Conservation (phyloP, 1,140 invertebrate genomes). For the Chironomus tepperi region DNA sequence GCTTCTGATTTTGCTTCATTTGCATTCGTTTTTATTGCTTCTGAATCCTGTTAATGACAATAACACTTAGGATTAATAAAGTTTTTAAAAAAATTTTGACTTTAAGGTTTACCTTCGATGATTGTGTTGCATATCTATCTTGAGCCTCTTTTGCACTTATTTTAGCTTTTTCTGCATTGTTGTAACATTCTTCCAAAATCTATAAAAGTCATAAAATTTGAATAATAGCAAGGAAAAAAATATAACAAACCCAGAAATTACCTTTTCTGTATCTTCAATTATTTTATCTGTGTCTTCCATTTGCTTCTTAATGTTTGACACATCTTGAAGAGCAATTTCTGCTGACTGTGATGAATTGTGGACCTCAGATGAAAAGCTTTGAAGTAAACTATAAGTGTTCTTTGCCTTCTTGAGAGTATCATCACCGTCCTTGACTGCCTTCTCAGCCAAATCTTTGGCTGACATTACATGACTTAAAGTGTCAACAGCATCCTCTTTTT, state of each 20-base stretch:
- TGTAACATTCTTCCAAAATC: conserved; percentile 61
- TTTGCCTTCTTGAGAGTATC: conserved; percentile 79
- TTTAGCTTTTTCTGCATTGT: conserved; percentile 66
- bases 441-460: conserved; percentile 62
- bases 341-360: conserved; percentile 67
- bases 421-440: conserved; percentile 74
- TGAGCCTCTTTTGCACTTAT: conserved; percentile 70
- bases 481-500: conserved; percentile 40
- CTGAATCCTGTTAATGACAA: conserved; percentile 52
- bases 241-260: conserved; percentile 37
- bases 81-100: conserved; percentile 24
- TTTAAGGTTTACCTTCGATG: conserved; percentile 52
- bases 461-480: conserved; percentile 54
- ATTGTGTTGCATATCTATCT: conserved; percentile 57
- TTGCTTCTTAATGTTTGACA: conserved; percentile 60
- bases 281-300: conserved; percentile 44
- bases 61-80: conserved; percentile 4
- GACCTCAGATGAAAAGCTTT: conserved; percentile 84
- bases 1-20: conserved; percentile 67
- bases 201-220: conserved; percentile 26
- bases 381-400: conserved; percentile 67
- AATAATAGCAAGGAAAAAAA: neutral
- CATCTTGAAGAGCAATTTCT: conserved; percentile 59
- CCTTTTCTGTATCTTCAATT: conserved; percentile 54
- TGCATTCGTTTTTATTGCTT: conserved; percentile 64